phyloP scores from a whole-genome alignment of 2,113 vertebrate species.

The Anser cygnoides region DNA sequence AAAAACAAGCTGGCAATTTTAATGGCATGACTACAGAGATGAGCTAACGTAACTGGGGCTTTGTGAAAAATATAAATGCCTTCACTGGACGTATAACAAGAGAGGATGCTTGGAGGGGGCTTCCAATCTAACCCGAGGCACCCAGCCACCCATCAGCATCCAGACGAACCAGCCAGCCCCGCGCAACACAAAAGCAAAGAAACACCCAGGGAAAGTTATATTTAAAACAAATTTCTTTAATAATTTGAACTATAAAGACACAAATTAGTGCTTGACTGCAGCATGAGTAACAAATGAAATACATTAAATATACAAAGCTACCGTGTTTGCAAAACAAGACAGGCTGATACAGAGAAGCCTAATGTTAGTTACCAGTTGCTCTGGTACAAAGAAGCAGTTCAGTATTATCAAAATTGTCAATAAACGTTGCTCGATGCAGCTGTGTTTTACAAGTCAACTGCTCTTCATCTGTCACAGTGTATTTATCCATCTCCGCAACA shows the following conservation, averaged over 20 bases:
- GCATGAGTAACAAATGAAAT: slow-evolving; percentile 52
- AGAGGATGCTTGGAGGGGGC: background rate
- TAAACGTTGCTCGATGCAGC: background rate
- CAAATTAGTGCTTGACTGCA: slow-evolving; percentile 58
- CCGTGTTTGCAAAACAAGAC: slow-evolving; percentile 48
- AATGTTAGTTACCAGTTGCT: slow-evolving; percentile 34
- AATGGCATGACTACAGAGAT: background rate
- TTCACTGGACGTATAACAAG: background rate
- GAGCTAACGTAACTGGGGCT: background rate
- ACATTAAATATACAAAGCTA: slow-evolving; percentile 61
- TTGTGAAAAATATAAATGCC: background rate
- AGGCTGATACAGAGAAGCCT: background rate
- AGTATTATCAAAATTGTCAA: slow-evolving; percentile 31
- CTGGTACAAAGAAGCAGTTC: slow-evolving; percentile 18
- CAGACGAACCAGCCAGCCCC: background rate
- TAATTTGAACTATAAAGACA: slow-evolving; percentile 60
- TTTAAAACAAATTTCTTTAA: slow-evolving; percentile 68
- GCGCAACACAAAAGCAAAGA: background rate
- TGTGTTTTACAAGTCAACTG: background rate
- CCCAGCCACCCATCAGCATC: background rate
- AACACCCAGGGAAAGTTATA: slow-evolving; percentile 16
- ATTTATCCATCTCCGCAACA: background rate
- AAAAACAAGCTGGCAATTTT: background rate
- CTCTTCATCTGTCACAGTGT: slow-evolving; percentile 31
- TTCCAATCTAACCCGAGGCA: background rate